Conservation (phyloP, 1,140 invertebrate genomes). For the Tenebrio molitor region DNA sequence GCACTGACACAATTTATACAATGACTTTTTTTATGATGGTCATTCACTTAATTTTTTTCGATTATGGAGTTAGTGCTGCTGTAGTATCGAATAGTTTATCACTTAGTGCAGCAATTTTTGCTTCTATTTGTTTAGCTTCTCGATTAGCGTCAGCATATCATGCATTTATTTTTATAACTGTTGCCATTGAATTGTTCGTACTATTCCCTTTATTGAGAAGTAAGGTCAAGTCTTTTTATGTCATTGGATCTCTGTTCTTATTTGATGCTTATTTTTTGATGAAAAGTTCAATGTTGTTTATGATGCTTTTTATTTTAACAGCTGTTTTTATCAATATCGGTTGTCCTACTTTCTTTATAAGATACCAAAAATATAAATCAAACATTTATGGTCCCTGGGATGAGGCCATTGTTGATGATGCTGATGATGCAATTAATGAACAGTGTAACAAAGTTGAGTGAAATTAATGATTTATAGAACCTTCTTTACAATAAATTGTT, state of each 20-base stretch:
- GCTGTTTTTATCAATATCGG: conserved; percentile 78
- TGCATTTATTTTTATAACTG: conserved; percentile 89
- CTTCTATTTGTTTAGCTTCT: conserved; percentile 94
- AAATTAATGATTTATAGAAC: conserved; percentile 6
- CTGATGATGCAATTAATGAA: conserved; percentile 66
- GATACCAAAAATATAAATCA: conserved; percentile 88
- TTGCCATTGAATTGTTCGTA: conserved; percentile 90
- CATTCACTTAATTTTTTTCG: conserved; percentile 90
- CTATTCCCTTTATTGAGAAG: conserved; percentile 86
- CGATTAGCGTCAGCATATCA: conserved; percentile 86
- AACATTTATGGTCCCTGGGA: conserved; percentile 98
- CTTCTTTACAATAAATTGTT: too few relatives aligned
- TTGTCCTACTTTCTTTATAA: conserved; percentile 84
- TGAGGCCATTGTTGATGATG: conserved; percentile 83
- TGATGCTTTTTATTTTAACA: conserved; percentile 73
- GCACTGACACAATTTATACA: conserved; percentile 96
- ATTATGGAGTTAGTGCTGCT: conserved; percentile 89
- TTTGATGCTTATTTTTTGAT: conserved; percentile 71
- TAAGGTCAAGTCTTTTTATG: conserved; percentile 66
- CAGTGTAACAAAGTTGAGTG: background rate
- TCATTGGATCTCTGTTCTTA: conserved; percentile 64
- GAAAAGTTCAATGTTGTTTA: conserved; percentile 71
- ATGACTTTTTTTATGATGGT: conserved; percentile 90
- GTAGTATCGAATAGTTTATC: conserved; percentile 87
- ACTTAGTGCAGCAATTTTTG: conserved; percentile 93